A percentile compares a stretch with the other conserved stretches of the same genome.
phyloP scores from a whole-genome alignment of 2,888 invertebrate genomes.

The Sylvicola cinctus region DNA sequence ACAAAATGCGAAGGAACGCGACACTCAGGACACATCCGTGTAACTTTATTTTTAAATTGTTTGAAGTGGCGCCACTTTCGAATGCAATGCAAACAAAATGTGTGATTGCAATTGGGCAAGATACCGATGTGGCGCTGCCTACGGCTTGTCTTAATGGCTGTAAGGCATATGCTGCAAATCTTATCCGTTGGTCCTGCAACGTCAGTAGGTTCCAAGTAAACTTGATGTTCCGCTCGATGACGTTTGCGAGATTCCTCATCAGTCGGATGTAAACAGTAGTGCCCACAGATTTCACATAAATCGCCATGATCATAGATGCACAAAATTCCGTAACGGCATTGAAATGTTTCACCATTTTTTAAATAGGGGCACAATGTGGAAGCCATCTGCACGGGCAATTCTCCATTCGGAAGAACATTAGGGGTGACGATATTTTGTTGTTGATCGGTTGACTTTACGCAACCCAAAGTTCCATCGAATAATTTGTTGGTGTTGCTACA shows the following conservation, averaged over 20 bases:
- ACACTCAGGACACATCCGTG: conserved; percentile 67
- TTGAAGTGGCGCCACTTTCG: conserved; percentile 63
- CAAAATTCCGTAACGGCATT: conserved; percentile 15
- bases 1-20: conserved; percentile 65
- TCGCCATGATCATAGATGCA: conserved; percentile 51
- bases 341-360: not conserved
- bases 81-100: conserved; percentile 67
- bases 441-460: no score
- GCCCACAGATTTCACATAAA: conserved; percentile 55
- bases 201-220: conserved; percentile 67
- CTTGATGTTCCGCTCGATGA: conserved; percentile 42
- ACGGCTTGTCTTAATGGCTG: conserved; percentile 45
- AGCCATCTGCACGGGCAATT: no score
- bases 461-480: no score
- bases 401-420: no score
- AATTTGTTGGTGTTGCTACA: no score
- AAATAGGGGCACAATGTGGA: conserved; percentile 1
- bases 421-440: no score
- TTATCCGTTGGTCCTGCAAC: conserved; percentile 58
- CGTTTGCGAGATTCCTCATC: conserved; percentile 37
- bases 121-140: conserved; percentile 37
- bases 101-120: conserved; percentile 64
- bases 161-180: conserved; percentile 66
- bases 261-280: conserved; percentile 43
- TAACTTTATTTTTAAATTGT: conserved; percentile 59